Evolutionary conservation across 2,797 vertebrate species (phyloP), one percentile per base, ranked within the genome.

Genomic region (Gymnoscopelus braueri): DNA sequence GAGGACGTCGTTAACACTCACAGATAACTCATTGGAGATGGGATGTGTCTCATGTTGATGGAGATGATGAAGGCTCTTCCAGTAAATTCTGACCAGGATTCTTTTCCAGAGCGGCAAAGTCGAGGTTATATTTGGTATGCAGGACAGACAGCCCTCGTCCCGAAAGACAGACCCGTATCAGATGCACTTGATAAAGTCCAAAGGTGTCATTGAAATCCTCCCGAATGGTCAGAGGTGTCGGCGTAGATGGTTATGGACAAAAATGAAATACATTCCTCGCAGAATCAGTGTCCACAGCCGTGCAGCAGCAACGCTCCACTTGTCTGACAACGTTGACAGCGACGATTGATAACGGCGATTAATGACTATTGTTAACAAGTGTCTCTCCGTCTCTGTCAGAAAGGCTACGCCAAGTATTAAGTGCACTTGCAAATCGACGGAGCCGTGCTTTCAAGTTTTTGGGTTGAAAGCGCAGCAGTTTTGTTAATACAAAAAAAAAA

Each of bases 11-110:
- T 44, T 44, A 14, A 14, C 78, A 93, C 94, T 94, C 72, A 95
- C 94, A 94, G 83, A 84, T 93, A 95, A 81, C 93, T 90, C 57
- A 92, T 78, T 79, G 88, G 86, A 47, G 90, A 92, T 53, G 90
- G 87, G 64, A 91, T 65, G 82, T 90, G 58, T 78, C 87, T 85
- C 94, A 95, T 95, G 79, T 71, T 95, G 87, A 80, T 82, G 63
- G n/a, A 75, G 62, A 55, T 56, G 48, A 72, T 56, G 48, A 72
- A 48, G 23, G 44, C n/a, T 64, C 56, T 59, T 65, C 52, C 52
- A 53, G 26, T 59, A 35, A 75, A 61, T 75, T 58, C 51, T 11
- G 55, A 64, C 14, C 24, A 23, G 6, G 39, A 11, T 49, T 51
- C 13, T 51, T 51, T 63, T n/a, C 26, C 19, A 23, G 35, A 57